Evolutionary conservation across 2,797 vertebrate species (phyloP), one percentile per base, ranked within the genome.

Genomic region (Hydrophis major): DNA sequence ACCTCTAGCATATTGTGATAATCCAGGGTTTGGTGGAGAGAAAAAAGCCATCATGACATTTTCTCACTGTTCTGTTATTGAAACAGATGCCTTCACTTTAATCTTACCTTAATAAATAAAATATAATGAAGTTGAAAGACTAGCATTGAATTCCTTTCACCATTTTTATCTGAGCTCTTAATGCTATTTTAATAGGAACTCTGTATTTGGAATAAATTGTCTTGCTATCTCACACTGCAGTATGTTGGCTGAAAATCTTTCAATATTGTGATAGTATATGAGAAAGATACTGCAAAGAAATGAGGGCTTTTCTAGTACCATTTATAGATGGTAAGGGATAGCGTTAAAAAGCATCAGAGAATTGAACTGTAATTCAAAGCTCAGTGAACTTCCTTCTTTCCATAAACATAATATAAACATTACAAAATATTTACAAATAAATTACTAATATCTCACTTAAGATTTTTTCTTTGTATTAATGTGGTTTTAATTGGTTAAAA

Each of bases 91-190:
- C 55, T 20, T 59, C 86, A 18, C 2, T 89, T 91, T 90, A 87
- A n/a, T 94, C 89, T 93, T 87, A 3, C 57, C 89, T 93, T 92
- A 88, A 86, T 55, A 95, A 91, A 92, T 28, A 95, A 94, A 95
- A 13, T 22, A 20, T 94, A 61, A 50, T 88, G 50, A 16, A 94
- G 59, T 50, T 86, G 25, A 91, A 92, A 91, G 42, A 66, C 14
- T 91, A 78, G 3, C 14, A 92, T 0, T 88, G 61, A 95, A 93
- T 94, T 94, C 92, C 20, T 94, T 93, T 94, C 69, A 89, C 8
- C 6, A 25, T 6, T 95, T 94, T 92, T 91, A 88, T 94, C 14
- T 94, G 50, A 89, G 12, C 18, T 92, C 2, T 0, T 87, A 92
- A 63, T 92, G 91, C 0, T 2, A 59, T 94, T 94, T 90, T 86